Percentiles rank a stretch among this genome's conserved stretches.
phyloP scores from a whole-genome alignment of 2,797 vertebrate species.

The Heliangelus exortis region DNA sequence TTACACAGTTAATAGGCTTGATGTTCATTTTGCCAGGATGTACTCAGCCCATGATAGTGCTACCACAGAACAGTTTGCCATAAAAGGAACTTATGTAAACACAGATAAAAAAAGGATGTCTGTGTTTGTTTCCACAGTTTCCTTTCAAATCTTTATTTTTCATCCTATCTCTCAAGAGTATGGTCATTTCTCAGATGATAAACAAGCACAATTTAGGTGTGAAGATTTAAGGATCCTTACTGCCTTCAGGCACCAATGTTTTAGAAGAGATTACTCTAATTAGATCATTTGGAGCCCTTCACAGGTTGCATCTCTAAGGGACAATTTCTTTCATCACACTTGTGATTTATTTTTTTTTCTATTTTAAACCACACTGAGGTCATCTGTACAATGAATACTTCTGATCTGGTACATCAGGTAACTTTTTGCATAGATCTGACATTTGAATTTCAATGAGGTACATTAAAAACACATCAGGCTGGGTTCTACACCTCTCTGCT shows the following conservation, averaged over 20 bases:
- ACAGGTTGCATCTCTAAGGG: slow-evolving; percentile 13
- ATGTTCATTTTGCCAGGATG: not conserved
- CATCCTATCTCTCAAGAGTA: not conserved
- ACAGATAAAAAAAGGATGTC: not conserved
- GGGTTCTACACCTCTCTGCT: not conserved
- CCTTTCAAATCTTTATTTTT: not conserved
- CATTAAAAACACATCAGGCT: not conserved
- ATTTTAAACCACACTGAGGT: not conserved
- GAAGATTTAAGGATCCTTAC: not conserved
- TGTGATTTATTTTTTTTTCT: slow-evolving; percentile 30
- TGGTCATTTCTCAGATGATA: not conserved
- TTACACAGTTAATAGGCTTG: not conserved
- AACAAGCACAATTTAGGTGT: not conserved
- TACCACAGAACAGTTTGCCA: not conserved
- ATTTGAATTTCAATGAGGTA: slow-evolving; percentile 3
- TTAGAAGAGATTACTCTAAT: slow-evolving; percentile 50
- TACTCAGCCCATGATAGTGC: not conserved
- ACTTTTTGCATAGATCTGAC: slow-evolving; percentile 9
- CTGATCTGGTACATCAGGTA: slow-evolving; percentile 34
- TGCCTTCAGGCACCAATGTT: not conserved
- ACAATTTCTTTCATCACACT: slow-evolving; percentile 8
- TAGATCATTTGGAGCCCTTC: slow-evolving; percentile 33
- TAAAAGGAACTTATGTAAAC: not conserved
- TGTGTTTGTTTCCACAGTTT: not conserved
- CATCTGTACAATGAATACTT: slow-evolving; percentile 18